phyloP scores from a whole-genome alignment of 2,797 vertebrate species.

The Protosalanx chinensis region DNA sequence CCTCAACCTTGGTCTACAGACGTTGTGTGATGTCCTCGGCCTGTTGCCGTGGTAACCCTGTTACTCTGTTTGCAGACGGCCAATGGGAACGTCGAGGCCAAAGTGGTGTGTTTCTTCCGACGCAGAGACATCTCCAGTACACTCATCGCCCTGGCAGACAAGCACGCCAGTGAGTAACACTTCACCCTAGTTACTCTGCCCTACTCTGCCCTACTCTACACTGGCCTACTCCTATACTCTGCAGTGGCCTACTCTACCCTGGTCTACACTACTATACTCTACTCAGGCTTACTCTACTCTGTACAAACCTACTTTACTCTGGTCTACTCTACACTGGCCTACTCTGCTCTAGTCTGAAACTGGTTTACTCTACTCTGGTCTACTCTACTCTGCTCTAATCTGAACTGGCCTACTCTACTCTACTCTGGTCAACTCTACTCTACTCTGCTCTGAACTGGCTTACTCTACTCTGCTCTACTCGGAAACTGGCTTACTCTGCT shows the following conservation, averaged over 20 bases:
- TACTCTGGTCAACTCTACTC: too few species aligned
- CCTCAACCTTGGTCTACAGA: too few species aligned
- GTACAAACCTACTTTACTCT: background rate
- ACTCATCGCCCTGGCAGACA: conserved; percentile 95
- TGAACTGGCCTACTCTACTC: too few species aligned
- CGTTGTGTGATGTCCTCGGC: too few species aligned
- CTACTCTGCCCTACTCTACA: too few species aligned
- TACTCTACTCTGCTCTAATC: too few species aligned
- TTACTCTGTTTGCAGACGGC: conserved; percentile 85
- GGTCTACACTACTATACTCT: background rate
- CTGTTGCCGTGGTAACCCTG: conserved; percentile 70
- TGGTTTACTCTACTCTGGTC: too few species aligned
- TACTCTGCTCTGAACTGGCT: too few species aligned
- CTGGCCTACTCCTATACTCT: background rate
- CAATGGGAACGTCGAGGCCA: conserved; percentile 97
- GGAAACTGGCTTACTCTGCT: background rate
- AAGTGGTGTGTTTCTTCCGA: conserved; percentile 98
- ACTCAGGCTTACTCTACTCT: background rate
- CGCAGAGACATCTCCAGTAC: conserved; percentile 95
- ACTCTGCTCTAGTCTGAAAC: too few species aligned
- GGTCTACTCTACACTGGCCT: background rate
- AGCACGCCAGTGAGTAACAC: conserved; percentile 92
- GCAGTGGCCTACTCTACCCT: background rate
- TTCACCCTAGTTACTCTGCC: background rate
- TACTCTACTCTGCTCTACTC: too few species aligned